Base-by-base conservation (phyloP, 2,888 invertebrate genomes). In the Diabrotica balteata region DNA sequence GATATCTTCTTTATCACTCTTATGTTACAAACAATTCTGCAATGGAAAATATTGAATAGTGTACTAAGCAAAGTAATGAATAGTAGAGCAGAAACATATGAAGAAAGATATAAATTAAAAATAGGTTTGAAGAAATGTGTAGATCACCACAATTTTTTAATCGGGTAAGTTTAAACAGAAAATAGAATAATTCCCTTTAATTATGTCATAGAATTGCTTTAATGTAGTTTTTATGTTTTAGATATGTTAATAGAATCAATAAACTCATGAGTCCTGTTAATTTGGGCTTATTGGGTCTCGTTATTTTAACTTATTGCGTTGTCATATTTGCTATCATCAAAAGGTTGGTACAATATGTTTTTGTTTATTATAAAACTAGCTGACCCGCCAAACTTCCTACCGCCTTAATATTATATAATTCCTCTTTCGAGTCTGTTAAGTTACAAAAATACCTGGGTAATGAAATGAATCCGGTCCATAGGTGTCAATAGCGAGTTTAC, bases 101-200 rank as follows among this genome's bases (percentile, higher is more conserved):
- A 11, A 51, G 58, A 63, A 42, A 44, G n/a, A 4, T 10, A 11
- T 49, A 5, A 50, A 11, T 10, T 50, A 10, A 49, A 52, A 32
- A 17, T 9, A 17, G 46, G 52, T 32, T 6, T 45, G 22, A 53
- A 62, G 42, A 60, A 47, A 59, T 62, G 67, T 44, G 58, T 62
- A 8, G 62, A 62, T 46, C 53, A 67, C 44, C 67, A 67, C 32
- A 67, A 67, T 51, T 67, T 62, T 55, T 17, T 67, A 53, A 51
- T 67, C 8, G 47, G 47, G 67, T 67, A 22, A 57, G 62, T 67
- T 6, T n/a, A 8, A 7, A 42, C 43, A 45, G 9, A 10, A 43
- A 54, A 42, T 54, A 54, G 32, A 3, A 32, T 4, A 32, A 32
- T 32, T 32, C 4, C 32, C 32, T 32, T 3, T n/a, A n/a, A 32